Evolutionary conservation across 2,113 vertebrate genomes (phyloP).

Genomic region (Saccopteryx bilineata): DNA sequence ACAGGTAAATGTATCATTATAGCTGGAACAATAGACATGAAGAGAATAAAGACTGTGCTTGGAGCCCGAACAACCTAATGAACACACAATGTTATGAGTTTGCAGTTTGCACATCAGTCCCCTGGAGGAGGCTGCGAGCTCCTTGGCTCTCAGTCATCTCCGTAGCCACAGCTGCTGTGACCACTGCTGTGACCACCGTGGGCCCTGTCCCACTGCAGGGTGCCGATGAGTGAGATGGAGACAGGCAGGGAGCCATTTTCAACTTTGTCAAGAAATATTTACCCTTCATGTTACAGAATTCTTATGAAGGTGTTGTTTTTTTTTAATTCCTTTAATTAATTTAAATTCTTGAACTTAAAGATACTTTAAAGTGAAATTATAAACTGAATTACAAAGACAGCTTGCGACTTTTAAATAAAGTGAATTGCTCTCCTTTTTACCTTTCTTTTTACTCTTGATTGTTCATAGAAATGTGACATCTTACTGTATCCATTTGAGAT

Average conservation of each 20-base stretch:
- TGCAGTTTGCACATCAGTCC: not conserved
- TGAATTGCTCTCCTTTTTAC: not conserved
- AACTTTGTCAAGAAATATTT: not conserved
- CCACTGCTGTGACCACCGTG: too few species aligned
- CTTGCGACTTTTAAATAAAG: not conserved
- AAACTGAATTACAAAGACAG: not conserved
- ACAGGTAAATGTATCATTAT: not conserved
- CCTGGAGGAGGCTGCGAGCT: not conserved
- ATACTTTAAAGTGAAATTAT: constrained; percentile 4
- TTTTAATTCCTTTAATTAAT: not conserved
- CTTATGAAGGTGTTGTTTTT: not conserved
- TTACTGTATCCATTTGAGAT: not conserved
- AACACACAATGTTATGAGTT: not conserved
- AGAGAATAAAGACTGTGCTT: not conserved
- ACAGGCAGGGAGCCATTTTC: not conserved
- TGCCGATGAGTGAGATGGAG: too few species aligned
- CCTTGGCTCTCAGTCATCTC: too few species aligned
- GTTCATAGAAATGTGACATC: not conserved
- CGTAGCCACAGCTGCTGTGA: too few species aligned
- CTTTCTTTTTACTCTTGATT: not conserved
- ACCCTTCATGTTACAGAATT: not conserved
- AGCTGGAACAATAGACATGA: too few species aligned
- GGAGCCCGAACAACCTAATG: not conserved
- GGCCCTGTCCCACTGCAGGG: too few species aligned
- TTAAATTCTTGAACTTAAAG: constrained; percentile 5